Evolutionary conservation across 2,113 vertebrate species (phyloP).

Genomic region (Tragelaphus buxtoni): DNA sequence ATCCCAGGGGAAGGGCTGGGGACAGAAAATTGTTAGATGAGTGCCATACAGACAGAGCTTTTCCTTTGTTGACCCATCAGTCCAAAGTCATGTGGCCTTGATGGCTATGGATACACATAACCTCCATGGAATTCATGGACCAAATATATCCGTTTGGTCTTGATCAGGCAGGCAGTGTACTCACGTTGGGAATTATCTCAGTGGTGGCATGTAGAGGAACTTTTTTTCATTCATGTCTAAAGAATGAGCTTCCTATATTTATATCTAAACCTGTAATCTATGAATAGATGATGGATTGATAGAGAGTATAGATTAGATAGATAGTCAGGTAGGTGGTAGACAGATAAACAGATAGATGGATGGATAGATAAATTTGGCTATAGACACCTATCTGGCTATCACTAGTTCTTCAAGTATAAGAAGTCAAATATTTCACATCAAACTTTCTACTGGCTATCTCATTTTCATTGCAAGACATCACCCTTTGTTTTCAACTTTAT

Average conservation of each 20-base stretch:
- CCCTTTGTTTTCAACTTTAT: not conserved
- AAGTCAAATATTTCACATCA: not conserved
- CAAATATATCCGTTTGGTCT: not conserved
- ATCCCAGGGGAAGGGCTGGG: not conserved
- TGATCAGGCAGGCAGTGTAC: not conserved
- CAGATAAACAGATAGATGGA: not conserved
- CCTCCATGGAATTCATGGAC: not conserved
- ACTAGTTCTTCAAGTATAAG: not conserved
- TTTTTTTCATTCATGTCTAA: not conserved
- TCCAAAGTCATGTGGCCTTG: not conserved
- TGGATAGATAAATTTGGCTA: not conserved
- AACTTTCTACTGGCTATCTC: not conserved
- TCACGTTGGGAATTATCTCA: no score
- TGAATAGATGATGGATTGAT: not conserved
- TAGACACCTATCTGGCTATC: not conserved
- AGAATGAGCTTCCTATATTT: not conserved
- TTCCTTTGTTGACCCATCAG: not conserved
- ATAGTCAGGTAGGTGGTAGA: not conserved
- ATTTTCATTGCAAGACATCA: not conserved
- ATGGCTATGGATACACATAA: not conserved
- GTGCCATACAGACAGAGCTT: not conserved
- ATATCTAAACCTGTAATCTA: not conserved
- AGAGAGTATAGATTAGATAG: not conserved
- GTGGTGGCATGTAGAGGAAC: not conserved
- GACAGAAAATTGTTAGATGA: not conserved